Percentiles rank a stretch among this genome's conserved stretches.
Evolutionary conservation across 2,888 invertebrate genomes (phyloP).

Genomic region (Mimas tiliae): DNA sequence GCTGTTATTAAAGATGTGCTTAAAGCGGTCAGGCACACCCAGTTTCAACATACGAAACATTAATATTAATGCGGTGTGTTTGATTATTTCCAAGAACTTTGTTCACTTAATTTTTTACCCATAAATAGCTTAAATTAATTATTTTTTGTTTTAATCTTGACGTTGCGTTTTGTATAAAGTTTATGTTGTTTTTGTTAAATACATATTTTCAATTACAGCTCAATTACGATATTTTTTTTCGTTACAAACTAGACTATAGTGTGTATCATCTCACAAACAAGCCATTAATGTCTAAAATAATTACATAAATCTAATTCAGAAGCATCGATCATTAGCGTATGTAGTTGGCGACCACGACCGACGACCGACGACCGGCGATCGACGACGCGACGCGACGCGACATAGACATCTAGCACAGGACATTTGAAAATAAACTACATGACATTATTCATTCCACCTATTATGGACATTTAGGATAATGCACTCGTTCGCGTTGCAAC

Average conservation of each 20-base stretch:
- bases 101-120: neutral
- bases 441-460: constrained; percentile 47
- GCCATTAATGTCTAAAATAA: neutral
- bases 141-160: constrained; percentile 3
- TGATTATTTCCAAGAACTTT: constrained; percentile 21
- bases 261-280: neutral
- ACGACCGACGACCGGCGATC: too few species aligned
- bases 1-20: constrained; percentile 14
- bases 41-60: constrained; percentile 14
- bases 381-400: neutral
- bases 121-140: constrained; percentile 5
- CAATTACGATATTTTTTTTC: too few species aligned
- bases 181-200: neutral
- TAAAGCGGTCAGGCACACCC: constrained; percentile 1
- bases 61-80: constrained; percentile 18
- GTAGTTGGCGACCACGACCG: too few species aligned
- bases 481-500: constrained; percentile 59
- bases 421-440: constrained; percentile 42
- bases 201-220: too few species aligned
- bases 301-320: too few species aligned
- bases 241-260: neutral
- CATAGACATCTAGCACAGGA: too few species aligned
- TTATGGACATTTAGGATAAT: constrained; percentile 64
- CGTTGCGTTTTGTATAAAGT: neutral
- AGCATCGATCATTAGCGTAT: too few species aligned